Base-by-base conservation (phyloP, 2,888 invertebrate species). In the Standfussiana lucernea region DNA sequence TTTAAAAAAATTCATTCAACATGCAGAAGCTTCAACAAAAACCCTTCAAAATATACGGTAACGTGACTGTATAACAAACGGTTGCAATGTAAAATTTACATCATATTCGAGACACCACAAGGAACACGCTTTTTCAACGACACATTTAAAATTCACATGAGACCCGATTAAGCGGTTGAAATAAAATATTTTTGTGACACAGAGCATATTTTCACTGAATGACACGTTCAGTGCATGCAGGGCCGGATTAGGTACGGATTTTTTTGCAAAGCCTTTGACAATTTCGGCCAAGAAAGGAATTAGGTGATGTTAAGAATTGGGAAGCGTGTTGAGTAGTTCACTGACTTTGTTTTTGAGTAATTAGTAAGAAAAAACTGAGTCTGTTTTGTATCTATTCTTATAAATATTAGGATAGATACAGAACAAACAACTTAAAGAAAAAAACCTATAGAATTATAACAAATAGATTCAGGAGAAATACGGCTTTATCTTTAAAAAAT, bases 81-180 rank as follows among this genome's bases (percentile, higher is more conserved):
- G 35, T 47, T 50, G 32, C 67, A 79, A 72, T 56, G 37, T 72
- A 75, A 72, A 86, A 80, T 85, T 82, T 72, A 86, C 78, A 80
- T 86, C 77, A 79, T 76, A 81, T 79, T 84, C 40, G 75, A 78
- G 74, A 79, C 82, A 80, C 66, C 75, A 45, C 81, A 86, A 88
- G 84, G 79, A 77, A 86, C 85, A 85, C 68, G 84, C 72, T 87
- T 88, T 90, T 84, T 79, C 82, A 82, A 71, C 72, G 69, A 53
- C 84, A 47, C 84, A 80, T 86, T 90, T 90, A 85, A 90, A 90
- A 89, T 90, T 89, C 88, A 86, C 84, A 86, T 79, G 84, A 86
- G 83, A 82, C 83, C 75, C 80, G 88, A 90, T 91, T 89, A 90
- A 88, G 84, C 89, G 88, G 84, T 84, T 82, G 77, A 86, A 89